Conservation (phyloP, 2,113 vertebrate genomes). For the Pseudopodoces humilis region DNA sequence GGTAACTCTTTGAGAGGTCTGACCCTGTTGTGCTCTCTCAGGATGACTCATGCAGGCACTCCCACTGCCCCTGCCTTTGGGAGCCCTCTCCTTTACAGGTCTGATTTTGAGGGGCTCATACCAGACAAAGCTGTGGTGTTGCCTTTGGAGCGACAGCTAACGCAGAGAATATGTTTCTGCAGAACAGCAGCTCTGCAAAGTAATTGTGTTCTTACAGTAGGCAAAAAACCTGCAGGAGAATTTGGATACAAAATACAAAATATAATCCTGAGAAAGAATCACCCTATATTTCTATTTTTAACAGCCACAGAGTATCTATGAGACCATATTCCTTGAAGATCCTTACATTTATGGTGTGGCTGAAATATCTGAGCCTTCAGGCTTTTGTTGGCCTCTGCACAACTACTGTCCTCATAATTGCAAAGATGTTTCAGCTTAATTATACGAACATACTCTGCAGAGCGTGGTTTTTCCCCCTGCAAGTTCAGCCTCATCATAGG, state of each 20-base stretch:
- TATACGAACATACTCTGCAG: slow-evolving; percentile 54
- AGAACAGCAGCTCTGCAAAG: background rate
- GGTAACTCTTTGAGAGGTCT: background rate
- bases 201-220: background rate
- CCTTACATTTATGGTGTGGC: background rate
- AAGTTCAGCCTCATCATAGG: slow-evolving; percentile 1
- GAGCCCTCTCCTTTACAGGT: background rate
- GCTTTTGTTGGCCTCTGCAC: background rate
- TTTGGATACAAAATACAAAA: background rate
- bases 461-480: slow-evolving; percentile 8
- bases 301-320: background rate
- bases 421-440: slow-evolving; percentile 59
- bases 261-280: background rate
- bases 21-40: background rate
- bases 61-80: background rate
- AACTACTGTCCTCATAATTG: slow-evolving; percentile 1
- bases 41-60: background rate
- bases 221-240: background rate
- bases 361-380: slow-evolving; percentile 36
- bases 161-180: background rate
- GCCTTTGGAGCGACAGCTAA: background rate
- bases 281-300: background rate
- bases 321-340: background rate
- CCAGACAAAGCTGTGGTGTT: background rate
- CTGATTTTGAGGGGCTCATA: background rate